Percentiles rank a stretch among this genome's conserved stretches.
Conservation (phyloP, 2,888 invertebrate species). For the Patella ulyssiponensis region DNA sequence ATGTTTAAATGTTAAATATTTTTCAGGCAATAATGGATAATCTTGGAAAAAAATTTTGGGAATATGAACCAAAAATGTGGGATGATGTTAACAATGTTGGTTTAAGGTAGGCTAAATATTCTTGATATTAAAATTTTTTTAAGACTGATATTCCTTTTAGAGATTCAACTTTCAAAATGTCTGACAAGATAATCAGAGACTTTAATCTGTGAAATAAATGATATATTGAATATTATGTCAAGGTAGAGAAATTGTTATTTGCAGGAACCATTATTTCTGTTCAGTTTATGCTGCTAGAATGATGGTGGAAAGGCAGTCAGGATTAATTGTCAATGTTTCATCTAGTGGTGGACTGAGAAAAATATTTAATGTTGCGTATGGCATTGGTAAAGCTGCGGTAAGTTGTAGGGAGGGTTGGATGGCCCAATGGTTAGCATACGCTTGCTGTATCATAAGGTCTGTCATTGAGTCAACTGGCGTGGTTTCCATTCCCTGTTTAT, state of each 20-base stretch:
- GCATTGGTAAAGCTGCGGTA: conserved; percentile 73
- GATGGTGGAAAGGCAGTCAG: conserved; percentile 68
- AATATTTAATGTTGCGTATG: conserved; percentile 72
- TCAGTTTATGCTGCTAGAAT: conserved; percentile 69
- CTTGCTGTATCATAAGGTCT: no score
- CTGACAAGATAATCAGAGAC: no score
- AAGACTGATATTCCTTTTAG: no score
- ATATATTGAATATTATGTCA: no score
- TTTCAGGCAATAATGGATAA: conserved; percentile 52
- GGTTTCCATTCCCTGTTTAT: no score
- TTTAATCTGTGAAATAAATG: no score
- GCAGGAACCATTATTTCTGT: conserved; percentile 72
- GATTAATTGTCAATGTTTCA: conserved; percentile 73
- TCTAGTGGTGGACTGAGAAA: conserved; percentile 73
- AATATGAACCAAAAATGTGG: conserved; percentile 69
- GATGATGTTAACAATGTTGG: conserved; percentile 73
- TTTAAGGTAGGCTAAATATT: conserved; percentile 53
- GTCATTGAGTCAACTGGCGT: no score
- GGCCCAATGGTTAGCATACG: no score
- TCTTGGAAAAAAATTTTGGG: conserved; percentile 69
- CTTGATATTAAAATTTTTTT: no score
- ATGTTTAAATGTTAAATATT: no score
- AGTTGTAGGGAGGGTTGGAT: conserved; percentile 30
- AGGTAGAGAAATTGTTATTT: conserved; percentile 5
- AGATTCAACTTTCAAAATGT: no score